A percentile compares a stretch with the other conserved stretches of the same genome.
phyloP scores from a whole-genome alignment of 2,888 invertebrate species.

The Luffia ferchaultella region DNA sequence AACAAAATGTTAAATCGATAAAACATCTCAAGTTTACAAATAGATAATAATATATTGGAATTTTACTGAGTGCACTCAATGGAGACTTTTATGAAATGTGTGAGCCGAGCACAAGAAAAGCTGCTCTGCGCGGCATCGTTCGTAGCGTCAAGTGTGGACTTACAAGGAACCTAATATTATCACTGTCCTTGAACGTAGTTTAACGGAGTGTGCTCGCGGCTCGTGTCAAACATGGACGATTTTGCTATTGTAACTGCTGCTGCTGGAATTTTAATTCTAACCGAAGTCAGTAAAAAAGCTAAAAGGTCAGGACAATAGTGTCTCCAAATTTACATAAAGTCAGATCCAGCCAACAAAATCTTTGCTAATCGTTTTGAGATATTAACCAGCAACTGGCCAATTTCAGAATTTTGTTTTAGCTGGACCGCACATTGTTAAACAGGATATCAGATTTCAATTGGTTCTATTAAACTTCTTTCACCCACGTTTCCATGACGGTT shows the following conservation, averaged over 20 bases:
- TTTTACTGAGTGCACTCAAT: too few species aligned
- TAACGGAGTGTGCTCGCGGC: constrained; percentile 6
- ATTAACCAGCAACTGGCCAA: neutral
- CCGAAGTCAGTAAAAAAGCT: neutral
- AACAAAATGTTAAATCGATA: too few species aligned
- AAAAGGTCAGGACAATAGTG: constrained; percentile 2
- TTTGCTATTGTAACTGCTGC: neutral
- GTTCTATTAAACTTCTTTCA: neutral
- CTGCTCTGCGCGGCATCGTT: neutral
- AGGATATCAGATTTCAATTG: too few species aligned
- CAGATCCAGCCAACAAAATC: neutral
- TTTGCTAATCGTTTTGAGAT: neutral
- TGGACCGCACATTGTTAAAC: too few species aligned
- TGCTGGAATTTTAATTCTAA: neutral
- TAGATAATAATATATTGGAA: too few species aligned
- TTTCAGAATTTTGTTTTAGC: neutral
- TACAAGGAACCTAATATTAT: neutral
- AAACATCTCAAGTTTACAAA: too few species aligned
- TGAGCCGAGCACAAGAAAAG: neutral
- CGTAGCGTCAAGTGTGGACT: neutral
- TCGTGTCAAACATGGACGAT: constrained; percentile 4
- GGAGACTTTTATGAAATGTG: too few species aligned
- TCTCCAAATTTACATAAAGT: neutral
- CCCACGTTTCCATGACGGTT: constrained; percentile 2
- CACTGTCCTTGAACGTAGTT: constrained; percentile 8